Evolutionary conservation across 2,113 vertebrate species (phyloP).

Genomic region (Corynorhinus townsendii): DNA sequence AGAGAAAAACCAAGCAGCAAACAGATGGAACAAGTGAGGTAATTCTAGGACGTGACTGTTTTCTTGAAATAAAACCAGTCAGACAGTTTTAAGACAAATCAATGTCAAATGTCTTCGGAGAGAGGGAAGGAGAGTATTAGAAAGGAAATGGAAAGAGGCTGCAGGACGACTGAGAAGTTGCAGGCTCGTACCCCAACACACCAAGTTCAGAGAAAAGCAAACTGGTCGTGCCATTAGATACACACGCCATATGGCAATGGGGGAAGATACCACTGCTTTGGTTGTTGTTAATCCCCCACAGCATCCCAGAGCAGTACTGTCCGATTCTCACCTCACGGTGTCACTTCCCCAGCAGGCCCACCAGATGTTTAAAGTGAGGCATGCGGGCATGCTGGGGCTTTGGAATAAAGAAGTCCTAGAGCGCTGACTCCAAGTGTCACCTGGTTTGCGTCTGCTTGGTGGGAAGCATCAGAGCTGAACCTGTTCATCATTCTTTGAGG

Average conservation of each 20-base stretch:
- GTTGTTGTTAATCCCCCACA: neutral
- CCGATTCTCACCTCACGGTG: neutral
- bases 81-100: neutral
- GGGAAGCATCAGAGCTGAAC: neutral
- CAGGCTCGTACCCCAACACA: neutral
- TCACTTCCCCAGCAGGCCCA: neutral
- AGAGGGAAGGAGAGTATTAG: neutral
- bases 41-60: conserved; percentile 15
- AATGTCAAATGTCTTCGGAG: neutral
- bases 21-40: neutral
- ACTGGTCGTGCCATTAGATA: neutral
- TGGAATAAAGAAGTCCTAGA: neutral
- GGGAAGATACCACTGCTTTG: neutral
- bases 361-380: neutral
- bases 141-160: neutral
- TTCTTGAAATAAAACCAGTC: conserved; percentile 1
- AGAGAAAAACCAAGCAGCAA: neutral
- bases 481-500: neutral
- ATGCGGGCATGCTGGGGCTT: neutral
- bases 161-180: neutral
- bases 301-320: neutral
- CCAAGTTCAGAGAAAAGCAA: neutral
- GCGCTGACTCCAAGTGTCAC: neutral
- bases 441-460: neutral
- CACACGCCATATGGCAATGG: neutral